Evolutionary conservation across 2,113 vertebrate species (phyloP), one percentile per base, ranked within the genome.

Genomic region (Dicentrarchus labrax): DNA sequence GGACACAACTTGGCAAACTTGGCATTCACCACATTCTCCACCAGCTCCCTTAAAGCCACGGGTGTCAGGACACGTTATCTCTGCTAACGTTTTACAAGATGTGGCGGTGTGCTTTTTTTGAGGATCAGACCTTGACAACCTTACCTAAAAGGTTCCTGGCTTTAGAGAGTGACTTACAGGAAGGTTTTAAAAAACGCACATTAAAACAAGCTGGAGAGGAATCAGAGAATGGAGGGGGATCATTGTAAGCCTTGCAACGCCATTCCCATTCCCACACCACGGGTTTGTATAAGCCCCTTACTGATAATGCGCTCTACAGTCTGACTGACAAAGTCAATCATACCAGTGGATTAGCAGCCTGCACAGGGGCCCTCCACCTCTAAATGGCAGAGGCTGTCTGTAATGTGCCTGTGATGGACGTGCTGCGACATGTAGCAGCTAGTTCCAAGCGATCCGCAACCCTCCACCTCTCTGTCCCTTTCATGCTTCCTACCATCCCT

Each of bases 211-310:
- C 75, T 62, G 77, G 65, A 64, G 19, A 50, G 80, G 72, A 76
- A 82, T 72, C 69, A 69, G 69, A 51, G 81, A 74, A 62, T 39
- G 76, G 82, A 24, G 22, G 24, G 41, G 36, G 75, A 50, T 61
- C 66, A 82, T 87, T 88, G 81, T 80, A 66, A 72, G 75, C 36
- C 73, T 72, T 38, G 75, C 56, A 12, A 80, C 66, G 2, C 62
- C 67, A 89, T 88, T 90, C 39, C 38, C 68, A 64, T 86, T 88
- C 85, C 85, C 77, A 88, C 86, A 90, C 88, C 89, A 91, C 66
- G 56, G 82, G 91, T 94, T 90, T 84, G 86, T 57, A 43, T 93
- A 93, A 94, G 89, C 90, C 83, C 90, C 77, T 91, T 93, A 93
- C 93, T 91, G 86, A 85, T 87, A 89, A 91, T 81, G 82, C 88